Base-by-base conservation (phyloP, 2,797 vertebrate species). In the Falco concolor region DNA sequence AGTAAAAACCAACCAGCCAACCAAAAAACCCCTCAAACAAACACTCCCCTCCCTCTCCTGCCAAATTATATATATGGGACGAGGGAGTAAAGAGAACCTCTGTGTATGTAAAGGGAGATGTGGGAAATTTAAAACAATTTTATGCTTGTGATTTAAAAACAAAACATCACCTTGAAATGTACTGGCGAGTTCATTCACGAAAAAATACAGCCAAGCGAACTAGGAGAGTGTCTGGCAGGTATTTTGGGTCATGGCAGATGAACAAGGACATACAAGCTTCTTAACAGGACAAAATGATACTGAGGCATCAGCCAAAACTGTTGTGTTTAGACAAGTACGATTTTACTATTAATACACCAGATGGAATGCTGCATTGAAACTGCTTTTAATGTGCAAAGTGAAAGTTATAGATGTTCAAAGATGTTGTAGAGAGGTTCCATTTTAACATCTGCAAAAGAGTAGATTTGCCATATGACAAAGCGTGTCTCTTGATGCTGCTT, bases 131-230 rank as follows among this genome's bases (percentile, higher is more conserved):
- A 84, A 95, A 94, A 95, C 83, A 84, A 91, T 88, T 91, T 91
- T 79, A 79, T 91, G 80, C 83, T 87, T 93, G 74, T 90, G 88
- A 94, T 91, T 97, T 93, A 56, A 92, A 96, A 96, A 89, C 75
- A 94, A 92, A 89, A 69, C 65, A 78, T 86, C 42, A 78, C 65
- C 84, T 89, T 89, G 84, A 92, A 89, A 84, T 67, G 20, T 75
- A 22, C 54, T 63, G 44, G 52, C 0, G 17, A 82, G 42, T 90
- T 89, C 53, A 64, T 92, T 95, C 82, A 83, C 53, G 77, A 82
- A 90, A 91, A 86, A 84, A 44, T 68, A 72, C 1, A 3, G 23
- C 73, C 34, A 75, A 57, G 56, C 77, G 59, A 85, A 69, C 14
- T 27, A 47, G 30, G 20, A 79, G 64, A 67, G 56, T 68, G 36